Conservation (phyloP, 2,797 vertebrate genomes). For the Acrossocheilus fasciatus region DNA sequence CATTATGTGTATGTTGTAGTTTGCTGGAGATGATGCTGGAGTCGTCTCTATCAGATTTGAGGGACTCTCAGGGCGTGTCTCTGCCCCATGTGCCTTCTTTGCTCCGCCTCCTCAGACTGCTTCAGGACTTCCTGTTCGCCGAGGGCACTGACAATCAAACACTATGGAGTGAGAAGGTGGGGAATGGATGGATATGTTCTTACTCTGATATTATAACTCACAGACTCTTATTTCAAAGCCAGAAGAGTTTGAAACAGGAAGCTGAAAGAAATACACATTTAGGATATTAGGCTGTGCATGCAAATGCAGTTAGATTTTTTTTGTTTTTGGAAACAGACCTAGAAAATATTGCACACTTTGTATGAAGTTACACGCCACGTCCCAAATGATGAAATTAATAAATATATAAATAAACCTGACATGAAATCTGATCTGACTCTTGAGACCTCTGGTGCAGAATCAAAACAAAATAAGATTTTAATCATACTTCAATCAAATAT, state of each 20-base stretch:
- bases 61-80: conserved; percentile 77
- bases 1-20: conserved; percentile 71
- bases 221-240: neutral
- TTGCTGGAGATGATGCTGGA: conserved; percentile 99
- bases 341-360: too few relatives aligned
- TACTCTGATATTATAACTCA: neutral
- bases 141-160: conserved; percentile 91
- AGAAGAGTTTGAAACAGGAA: neutral
- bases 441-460: neutral
- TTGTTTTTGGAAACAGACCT: neutral
- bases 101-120: conserved; percentile 89
- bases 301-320: neutral
- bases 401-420: neutral
- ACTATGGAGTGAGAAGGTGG: conserved; percentile 98
- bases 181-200: neutral
- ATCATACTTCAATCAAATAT: neutral
- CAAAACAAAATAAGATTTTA: neutral
- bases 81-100: conserved; percentile 86
- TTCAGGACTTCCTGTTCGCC: conserved; percentile 95
- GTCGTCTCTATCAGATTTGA: conserved; percentile 90
- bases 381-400: neutral
- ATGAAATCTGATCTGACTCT: neutral
- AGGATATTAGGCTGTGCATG: neutral
- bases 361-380: too few relatives aligned
- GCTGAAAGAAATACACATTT: neutral